Base-by-base conservation (phyloP, 2,888 invertebrate genomes). In the Machimus rusticus region DNA sequence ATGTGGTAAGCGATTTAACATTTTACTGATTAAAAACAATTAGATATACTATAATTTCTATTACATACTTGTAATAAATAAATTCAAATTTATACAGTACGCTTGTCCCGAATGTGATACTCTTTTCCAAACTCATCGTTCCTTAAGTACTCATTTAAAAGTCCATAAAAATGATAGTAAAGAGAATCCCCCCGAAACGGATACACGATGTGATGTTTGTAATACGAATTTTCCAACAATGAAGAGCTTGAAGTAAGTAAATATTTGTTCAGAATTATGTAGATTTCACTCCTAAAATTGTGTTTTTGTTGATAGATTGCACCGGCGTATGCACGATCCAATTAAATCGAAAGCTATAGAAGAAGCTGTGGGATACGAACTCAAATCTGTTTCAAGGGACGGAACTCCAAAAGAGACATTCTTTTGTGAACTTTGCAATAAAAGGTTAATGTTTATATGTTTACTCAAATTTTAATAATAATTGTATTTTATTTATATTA, bases 271-370 rank as follows among this genome's bases (percentile, higher is more conserved):
- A 34, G 81, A 76, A 14, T n/a, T n/a, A n/a, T n/a, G 31, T 31
- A 57, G 5, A 89, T 94, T 94, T 66, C 4, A 19, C 8, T 87
- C 14, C 39, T 74, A 74, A 79, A 74, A 86, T 5, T n/a, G 37
- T 78, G 6, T 2, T 74, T 57, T 86, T 79, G 39, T 46, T 43
- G 4, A 51, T 6, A 91, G 95, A 89, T 92, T 96, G 78, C 96
- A 96, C 90, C 94, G 94, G 90, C 94, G 96, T 88, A 96, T 96
- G 95, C 96, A 96, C 89, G 95, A 95, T 51, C 95, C 96, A 4
- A 93, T 95, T 5, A 94, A 95, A 91, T 93, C 92, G 94, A 93
- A 90, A 78, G 91, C 92, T 0, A 90, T 91, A 34, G 92, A 91
- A 1, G 91, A 91, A 79, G 92, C 90, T 28, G 91, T 92, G 87